Percentiles rank a stretch among this genome's conserved stretches.
Conservation (phyloP, 2,888 invertebrate genomes). For the Andrena bucephala region DNA sequence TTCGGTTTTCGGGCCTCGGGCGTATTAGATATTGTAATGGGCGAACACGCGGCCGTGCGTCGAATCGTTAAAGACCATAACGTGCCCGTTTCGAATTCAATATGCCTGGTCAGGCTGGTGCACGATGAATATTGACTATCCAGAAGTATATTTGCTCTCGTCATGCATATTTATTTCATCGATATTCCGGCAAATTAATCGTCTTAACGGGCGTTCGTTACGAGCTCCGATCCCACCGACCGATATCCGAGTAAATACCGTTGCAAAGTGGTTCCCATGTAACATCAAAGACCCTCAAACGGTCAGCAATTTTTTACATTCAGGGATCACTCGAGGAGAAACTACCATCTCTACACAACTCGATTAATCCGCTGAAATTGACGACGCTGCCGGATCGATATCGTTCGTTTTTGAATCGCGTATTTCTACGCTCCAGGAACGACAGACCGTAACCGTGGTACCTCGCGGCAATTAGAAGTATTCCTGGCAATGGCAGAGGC, state of each 20-base stretch:
- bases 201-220: conserved; percentile 7
- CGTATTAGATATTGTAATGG: conserved; percentile 68
- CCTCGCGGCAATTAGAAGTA: not conserved
- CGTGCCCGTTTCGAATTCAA: conserved; percentile 56
- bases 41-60: conserved; percentile 57
- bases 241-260: not conserved
- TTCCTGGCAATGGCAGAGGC: conserved; percentile 2
- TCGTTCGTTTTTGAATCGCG: not conserved
- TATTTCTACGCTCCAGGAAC: not conserved
- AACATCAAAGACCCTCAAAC: not conserved
- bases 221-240: too few species aligned
- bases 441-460: not conserved
- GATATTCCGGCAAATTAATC: conserved; percentile 11
- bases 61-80: conserved; percentile 67
- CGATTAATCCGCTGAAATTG: not conserved
- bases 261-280: not conserved
- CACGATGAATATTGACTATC: conserved; percentile 51
- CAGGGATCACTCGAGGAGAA: not conserved
- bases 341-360: not conserved
- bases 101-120: conserved; percentile 19
- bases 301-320: not conserved
- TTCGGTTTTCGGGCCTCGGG: conserved; percentile 62
- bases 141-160: conserved; percentile 28
- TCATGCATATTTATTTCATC: conserved; percentile 20
- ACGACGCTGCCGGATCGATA: not conserved